phyloP scores from a whole-genome alignment of 2,888 invertebrate species.

The Pasiphila rectangulata region DNA sequence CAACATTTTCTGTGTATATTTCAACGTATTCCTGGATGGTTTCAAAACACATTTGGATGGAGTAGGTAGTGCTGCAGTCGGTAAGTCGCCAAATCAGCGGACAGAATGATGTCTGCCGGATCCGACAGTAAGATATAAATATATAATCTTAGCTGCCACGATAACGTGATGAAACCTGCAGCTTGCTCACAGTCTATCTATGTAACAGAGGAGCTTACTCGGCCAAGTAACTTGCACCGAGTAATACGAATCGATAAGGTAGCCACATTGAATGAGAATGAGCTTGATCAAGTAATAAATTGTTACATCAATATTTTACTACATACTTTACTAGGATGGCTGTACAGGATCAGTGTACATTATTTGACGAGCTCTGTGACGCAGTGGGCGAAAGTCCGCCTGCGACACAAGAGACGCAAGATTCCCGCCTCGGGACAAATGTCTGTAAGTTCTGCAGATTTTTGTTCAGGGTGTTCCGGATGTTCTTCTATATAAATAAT shows the following conservation, averaged over 20 bases:
- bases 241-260: slow-evolving; percentile 40
- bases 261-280: slow-evolving; percentile 43
- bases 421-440: too few species aligned
- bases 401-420: too few species aligned
- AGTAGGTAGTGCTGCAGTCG: too few species aligned
- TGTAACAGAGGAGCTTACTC: slow-evolving; percentile 28
- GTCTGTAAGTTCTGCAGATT: too few species aligned
- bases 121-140: too few species aligned
- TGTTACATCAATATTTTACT: slow-evolving; percentile 36
- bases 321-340: background rate
- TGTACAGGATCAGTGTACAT: background rate
- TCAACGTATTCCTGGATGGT: too few species aligned
- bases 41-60: too few species aligned
- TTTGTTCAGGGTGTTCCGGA: too few species aligned
- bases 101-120: too few species aligned
- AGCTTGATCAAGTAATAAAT: slow-evolving; percentile 41
- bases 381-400: background rate
- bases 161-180: background rate
- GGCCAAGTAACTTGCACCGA: slow-evolving; percentile 30
- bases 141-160: background rate
- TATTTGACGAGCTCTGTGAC: background rate
- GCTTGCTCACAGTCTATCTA: background rate
- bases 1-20: too few species aligned
- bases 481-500: too few species aligned
- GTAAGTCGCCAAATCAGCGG: too few species aligned